Percentiles rank a stretch among this genome's conserved stretches.
Conservation (phyloP, 2,888 invertebrate species). For the Alcis repandata region DNA sequence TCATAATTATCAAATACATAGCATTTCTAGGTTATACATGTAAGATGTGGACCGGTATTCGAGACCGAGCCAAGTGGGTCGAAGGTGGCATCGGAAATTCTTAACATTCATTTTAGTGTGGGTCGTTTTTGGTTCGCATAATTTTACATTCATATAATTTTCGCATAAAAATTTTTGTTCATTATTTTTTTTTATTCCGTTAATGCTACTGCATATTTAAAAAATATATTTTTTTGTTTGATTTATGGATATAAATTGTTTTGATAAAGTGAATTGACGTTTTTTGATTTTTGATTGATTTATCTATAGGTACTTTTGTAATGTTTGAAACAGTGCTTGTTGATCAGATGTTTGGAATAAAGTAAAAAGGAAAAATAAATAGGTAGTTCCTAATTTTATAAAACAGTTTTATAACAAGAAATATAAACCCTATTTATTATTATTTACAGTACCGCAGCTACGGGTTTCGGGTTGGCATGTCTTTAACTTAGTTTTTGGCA, state of each 20-base stretch:
- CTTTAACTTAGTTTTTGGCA: conserved; percentile 26
- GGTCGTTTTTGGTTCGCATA: conserved; percentile 1
- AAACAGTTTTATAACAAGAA: not conserved
- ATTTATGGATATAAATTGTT: too few species aligned
- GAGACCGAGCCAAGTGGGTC: conserved; percentile 16
- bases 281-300: too few species aligned
- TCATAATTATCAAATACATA: not conserved
- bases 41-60: not conserved
- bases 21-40: not conserved
- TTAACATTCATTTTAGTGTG: conserved; percentile 1
- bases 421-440: not conserved
- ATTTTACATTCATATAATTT: conserved; percentile 3
- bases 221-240: not conserved
- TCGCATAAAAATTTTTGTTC: not conserved
- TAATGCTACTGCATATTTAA: too few species aligned
- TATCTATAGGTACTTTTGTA: too few species aligned
- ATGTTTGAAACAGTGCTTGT: too few species aligned
- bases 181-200: too few species aligned
- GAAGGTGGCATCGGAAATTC: conserved; percentile 21
- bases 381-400: too few species aligned
- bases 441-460: conserved; percentile 9
- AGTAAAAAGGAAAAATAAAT: too few species aligned
- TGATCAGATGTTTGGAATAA: too few species aligned
- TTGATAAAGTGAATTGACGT: too few species aligned
- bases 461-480: conserved; percentile 9